phyloP scores from a whole-genome alignment of 2,888 invertebrate genomes.

The Folsomia manolachei region DNA sequence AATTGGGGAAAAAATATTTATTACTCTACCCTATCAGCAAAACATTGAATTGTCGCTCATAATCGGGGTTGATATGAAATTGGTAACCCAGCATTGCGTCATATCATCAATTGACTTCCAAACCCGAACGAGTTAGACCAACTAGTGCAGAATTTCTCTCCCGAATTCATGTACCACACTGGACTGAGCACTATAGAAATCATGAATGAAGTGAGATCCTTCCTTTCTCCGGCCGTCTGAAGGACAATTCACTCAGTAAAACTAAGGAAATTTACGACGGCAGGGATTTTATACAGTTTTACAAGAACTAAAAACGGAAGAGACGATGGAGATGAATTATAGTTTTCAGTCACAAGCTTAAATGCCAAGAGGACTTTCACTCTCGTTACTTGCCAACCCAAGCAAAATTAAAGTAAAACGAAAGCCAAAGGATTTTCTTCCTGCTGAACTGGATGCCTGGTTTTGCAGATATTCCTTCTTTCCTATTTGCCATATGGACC shows the following conservation, averaged over 20 bases:
- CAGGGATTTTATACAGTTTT: background rate
- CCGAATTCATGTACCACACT: no score
- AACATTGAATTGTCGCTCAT: no score
- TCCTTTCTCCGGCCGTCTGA: no score
- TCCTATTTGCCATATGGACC: no score
- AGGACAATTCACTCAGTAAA: conserved; percentile 10
- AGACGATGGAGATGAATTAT: conserved; percentile 1
- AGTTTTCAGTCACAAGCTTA: conserved; percentile 3
- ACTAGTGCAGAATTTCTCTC: background rate
- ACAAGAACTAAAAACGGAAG: no score
- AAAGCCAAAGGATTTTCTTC: background rate
- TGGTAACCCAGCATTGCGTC: no score
- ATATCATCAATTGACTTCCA: no score
- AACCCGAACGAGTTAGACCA: background rate
- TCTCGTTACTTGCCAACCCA: background rate
- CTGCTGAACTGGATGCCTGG: no score
- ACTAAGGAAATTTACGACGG: conserved; percentile 3
- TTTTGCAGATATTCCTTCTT: no score
- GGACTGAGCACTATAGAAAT: no score
- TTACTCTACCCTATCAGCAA: background rate
- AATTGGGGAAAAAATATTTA: conserved; percentile 4
- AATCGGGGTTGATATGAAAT: no score
- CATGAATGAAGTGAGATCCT: background rate
- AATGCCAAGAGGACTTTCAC: conserved; percentile 5
- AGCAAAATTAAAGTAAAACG: background rate